Base-by-base conservation (phyloP, 2,888 invertebrate species). In the Campoplex nolae region DNA sequence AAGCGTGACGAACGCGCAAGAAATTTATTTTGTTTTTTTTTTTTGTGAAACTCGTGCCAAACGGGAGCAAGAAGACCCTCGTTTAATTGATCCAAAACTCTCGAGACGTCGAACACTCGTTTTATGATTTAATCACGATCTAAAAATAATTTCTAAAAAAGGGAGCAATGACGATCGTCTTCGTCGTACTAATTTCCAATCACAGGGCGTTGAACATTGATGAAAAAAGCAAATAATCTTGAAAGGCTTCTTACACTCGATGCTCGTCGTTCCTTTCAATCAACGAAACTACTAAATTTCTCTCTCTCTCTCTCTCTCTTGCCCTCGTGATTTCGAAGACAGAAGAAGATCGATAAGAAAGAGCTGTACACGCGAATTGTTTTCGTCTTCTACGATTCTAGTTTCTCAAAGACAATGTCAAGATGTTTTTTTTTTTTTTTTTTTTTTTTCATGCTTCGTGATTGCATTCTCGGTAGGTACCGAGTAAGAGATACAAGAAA, bases 1-100 rank as follows among this genome's bases (percentile, higher is more conserved):
- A 48, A 48, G 45, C 28, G 23, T 84, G 75, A 65, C 79, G 80
- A 62, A 32, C 51, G 28, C 58, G 32, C 54, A 35, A 67, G 32
- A 13, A 23, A 42, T 23, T 13, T 42, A 32, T 23, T 76, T 79
- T 86, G 76, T 54, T 23, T 23, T 74, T 78, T 35, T 76, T 79
- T 86, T 79, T 54, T 23, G n/a, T 73, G 65, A 18, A 28, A 54
- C 65, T 76, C 38, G 75, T 86, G 86, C 73, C 83, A 83, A 83
- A 73, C 16, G 32, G 13, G 51, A 65, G 51, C 71, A 16, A 45
- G 68, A 45, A 45, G 45, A 68, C 71, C 68, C 23, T 16, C 65
- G 35, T 48, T 79, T 48, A 48, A 48, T 51, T 76, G 38, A 56
- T 23, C n/a, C n/a, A 13, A 62, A 62, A 16, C 32, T 28, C 8